Conservation (phyloP, 2,113 vertebrate species). For the Misgurnus mizolepis region DNA sequence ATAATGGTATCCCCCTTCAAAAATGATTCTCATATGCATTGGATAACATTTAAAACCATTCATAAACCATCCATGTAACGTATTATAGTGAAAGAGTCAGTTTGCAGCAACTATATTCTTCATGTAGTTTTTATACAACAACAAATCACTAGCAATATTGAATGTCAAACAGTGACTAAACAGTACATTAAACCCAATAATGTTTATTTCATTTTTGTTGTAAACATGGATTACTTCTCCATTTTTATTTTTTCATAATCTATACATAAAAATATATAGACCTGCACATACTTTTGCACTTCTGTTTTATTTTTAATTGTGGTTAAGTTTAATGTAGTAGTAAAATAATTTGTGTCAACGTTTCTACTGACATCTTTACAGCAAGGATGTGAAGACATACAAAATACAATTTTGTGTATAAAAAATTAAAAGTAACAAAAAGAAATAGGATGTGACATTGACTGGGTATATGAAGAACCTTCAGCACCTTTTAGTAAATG, state of each 20-base stretch:
- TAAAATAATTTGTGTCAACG: too few relatives aligned
- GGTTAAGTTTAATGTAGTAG: too few relatives aligned
- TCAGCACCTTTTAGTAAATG: neutral
- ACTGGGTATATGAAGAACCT: neutral
- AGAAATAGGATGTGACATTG: too few relatives aligned
- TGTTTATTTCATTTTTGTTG: neutral
- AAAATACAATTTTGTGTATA: too few relatives aligned
- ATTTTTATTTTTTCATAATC: too few relatives aligned
- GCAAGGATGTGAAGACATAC: too few relatives aligned
- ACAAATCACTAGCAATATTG: neutral
- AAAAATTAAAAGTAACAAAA: too few relatives aligned
- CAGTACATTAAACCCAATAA: neutral
- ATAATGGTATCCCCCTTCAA: slow-evolving; percentile 67
- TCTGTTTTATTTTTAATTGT: too few relatives aligned
- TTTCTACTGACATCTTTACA: too few relatives aligned
- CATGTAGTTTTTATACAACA: neutral
- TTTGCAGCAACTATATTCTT: neutral
- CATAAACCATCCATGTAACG: slow-evolving; percentile 24
- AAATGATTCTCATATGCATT: slow-evolving; percentile 52
- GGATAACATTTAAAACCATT: slow-evolving; percentile 58
- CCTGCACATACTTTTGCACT: too few relatives aligned
- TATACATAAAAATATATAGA: too few relatives aligned
- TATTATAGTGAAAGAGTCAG: neutral
- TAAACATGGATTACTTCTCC: too few relatives aligned
- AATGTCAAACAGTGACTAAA: neutral